Conservation (phyloP, 1,140 invertebrate genomes). For the Acromyrmex charruanus region DNA sequence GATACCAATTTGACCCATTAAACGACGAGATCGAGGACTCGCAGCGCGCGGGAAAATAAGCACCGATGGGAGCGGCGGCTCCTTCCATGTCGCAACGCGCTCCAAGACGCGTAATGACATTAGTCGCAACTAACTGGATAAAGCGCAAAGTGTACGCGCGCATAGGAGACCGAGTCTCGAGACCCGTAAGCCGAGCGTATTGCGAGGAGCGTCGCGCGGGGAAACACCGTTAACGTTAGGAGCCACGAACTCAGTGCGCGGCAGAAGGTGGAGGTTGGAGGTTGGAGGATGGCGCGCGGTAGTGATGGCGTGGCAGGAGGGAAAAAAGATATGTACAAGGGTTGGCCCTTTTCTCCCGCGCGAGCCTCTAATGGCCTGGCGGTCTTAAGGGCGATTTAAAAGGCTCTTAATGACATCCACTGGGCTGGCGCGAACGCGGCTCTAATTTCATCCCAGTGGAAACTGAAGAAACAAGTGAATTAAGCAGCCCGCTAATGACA, state of each 20-base stretch:
- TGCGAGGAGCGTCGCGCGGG: constrained; percentile 51
- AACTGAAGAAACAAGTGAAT: constrained; percentile 85
- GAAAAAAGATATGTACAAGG: constrained; percentile 80
- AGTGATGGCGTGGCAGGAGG: constrained; percentile 59
- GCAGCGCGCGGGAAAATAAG: constrained; percentile 38
- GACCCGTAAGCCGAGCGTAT: constrained; percentile 70
- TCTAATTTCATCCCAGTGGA: constrained; percentile 84
- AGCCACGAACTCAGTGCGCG: constrained; percentile 49
- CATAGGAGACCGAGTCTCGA: constrained; percentile 52
- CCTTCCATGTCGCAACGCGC: constrained; percentile 52
- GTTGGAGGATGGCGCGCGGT: constrained; percentile 4
- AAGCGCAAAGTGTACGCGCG: constrained; percentile 75
- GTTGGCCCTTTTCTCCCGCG: constrained; percentile 78
- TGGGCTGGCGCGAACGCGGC: constrained; percentile 70
- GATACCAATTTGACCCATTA: constrained; percentile 25
- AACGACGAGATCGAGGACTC: constrained; percentile 35
- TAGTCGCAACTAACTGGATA: constrained; percentile 78
- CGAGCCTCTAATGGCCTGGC: constrained; percentile 80
- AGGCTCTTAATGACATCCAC: constrained; percentile 84
- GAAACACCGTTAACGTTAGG: constrained; percentile 74
- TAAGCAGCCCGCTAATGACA: constrained; percentile 83
- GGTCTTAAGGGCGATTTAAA: constrained; percentile 83
- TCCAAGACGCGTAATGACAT: constrained; percentile 74
- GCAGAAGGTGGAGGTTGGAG: constrained; percentile 9
- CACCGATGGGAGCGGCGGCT: constrained; percentile 44